Evolutionary conservation across 2,113 vertebrate species (phyloP), one percentile per base, ranked within the genome.

Genomic region (Acrocephalus arundinaceus): DNA sequence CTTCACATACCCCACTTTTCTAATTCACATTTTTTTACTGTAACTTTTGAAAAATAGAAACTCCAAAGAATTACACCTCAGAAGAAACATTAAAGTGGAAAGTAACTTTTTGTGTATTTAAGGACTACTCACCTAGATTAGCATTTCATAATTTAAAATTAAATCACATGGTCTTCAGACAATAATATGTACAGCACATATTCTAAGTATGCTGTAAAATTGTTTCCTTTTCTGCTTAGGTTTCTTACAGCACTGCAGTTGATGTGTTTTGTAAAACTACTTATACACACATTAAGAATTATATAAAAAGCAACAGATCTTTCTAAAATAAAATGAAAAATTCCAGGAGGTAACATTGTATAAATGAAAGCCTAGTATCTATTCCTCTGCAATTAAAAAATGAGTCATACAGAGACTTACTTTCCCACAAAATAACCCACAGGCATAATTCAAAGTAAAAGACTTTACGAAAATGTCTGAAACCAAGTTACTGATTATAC

Each of bases 1-100:
- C 49, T 31, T 16, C 28, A 54, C 3, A 5, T 6, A 18, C 1
- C 1, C 10, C 4, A 7, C 1, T 18, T 59, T 49, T 25, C 41
- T 57, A 73, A 13, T 9, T 43, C 31, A 18, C 2, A 7, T 37
- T 77, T 77, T 63, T 61, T 58, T 27, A 49, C 5, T 4, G 1
- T 18, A 46, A 33, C 4, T 28, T 73, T 37, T 67, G 22, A 24
- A 33, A 78, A 78, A 43, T 1, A 76, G 8, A 79, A 84, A 55
- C 81, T 17, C 39, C 3, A 58, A 84, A 62, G 2, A 41, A 85
- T 43, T 63, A 67, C 2, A 87, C 6, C 10, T 25, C 20, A 58
- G 28, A 76, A 82, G 12, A 68, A 87, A 62, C 2, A 82, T 10
- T 3, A 5, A 21, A 45, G 15, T 33, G 7, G 14, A 75, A 92